Evolutionary conservation across 1,140 invertebrate species (phyloP).

Genomic region (Tetragnatha versicolor): DNA sequence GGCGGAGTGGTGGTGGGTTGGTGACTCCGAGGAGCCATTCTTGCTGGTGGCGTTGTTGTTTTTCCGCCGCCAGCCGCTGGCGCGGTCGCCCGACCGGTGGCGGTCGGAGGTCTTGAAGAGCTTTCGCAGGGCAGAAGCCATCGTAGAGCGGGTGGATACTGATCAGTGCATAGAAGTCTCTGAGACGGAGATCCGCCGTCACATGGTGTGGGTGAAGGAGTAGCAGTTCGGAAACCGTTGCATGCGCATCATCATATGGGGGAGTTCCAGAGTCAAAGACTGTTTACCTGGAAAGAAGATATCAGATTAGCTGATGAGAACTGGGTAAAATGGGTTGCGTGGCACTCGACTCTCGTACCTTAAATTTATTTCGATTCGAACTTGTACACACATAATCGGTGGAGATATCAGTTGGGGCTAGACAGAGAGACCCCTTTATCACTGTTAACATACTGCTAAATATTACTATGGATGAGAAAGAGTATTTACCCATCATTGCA

Average conservation of each 20-base stretch:
- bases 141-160: constrained; percentile 63
- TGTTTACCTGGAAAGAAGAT: too few relatives aligned
- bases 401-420: too few relatives aligned
- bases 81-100: constrained; percentile 64
- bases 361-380: too few relatives aligned
- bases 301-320: too few relatives aligned
- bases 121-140: constrained; percentile 77
- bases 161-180: constrained; percentile 28
- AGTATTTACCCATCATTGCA: too few relatives aligned
- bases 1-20: constrained; percentile 49
- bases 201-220: constrained; percentile 5
- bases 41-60: constrained; percentile 21
- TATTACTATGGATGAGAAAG: too few relatives aligned
- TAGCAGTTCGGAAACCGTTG: not conserved
- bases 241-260: not conserved
- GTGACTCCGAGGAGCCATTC: constrained; percentile 24
- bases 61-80: constrained; percentile 41
- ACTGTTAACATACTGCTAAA: too few relatives aligned
- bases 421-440: too few relatives aligned
- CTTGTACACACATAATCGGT: too few relatives aligned
- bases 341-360: too few relatives aligned
- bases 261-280: too few relatives aligned
- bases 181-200: constrained; percentile 1
- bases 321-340: too few relatives aligned
- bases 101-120: constrained; percentile 75